Base-by-base conservation (phyloP, 1,140 invertebrate genomes). In the Neodiprion lecontei region DNA sequence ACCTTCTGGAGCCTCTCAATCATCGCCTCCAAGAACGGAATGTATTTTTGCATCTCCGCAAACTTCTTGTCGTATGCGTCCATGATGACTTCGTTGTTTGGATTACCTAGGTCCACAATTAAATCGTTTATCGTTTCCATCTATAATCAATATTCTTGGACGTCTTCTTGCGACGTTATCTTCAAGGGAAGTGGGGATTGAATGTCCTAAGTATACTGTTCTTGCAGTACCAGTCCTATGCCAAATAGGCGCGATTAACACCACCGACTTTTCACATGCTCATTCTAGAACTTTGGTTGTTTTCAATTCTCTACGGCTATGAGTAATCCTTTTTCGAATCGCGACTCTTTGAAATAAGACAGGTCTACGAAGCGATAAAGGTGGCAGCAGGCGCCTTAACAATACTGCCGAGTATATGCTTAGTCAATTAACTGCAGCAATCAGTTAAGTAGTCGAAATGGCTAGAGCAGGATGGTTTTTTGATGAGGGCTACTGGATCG, bases 21-120 rank as follows among this genome's bases (percentile, higher is more conserved):
- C 89, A 93, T 92, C 72, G 84, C 89, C 79, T 92, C 90, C 81
- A 93, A 82, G 81, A 92, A 92, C 28, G 92, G 92, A 80, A 92
- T 90, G 82, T 92, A 92, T 72, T 90, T 89, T 86, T 92, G 91
- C 89, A 93, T 91, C 78, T 91, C 90, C 73, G 89, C 88, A 76
- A 93, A 89, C 80, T 92, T 92, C 48, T 82, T 87, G 69, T 91
- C 88, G 85, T 92, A 92, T 53, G 90, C 88, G 69, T 88, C 87
- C 84, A 85, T 85, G 67, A 77, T 81, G 76, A 40, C 73, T 49
- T 70, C 70, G 17, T 49, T 21, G 23, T 49, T 14, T 9, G 61
- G 50, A 12, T 40, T 40, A 73, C 50, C 67, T 69, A 47, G 21
- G 67, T 69, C 72, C 21, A 67, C 10, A 73, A 12, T 66, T 61